Percentiles rank a stretch among this genome's conserved stretches.
Evolutionary conservation across 2,113 vertebrate species (phyloP).

Genomic region (Garra rufa): DNA sequence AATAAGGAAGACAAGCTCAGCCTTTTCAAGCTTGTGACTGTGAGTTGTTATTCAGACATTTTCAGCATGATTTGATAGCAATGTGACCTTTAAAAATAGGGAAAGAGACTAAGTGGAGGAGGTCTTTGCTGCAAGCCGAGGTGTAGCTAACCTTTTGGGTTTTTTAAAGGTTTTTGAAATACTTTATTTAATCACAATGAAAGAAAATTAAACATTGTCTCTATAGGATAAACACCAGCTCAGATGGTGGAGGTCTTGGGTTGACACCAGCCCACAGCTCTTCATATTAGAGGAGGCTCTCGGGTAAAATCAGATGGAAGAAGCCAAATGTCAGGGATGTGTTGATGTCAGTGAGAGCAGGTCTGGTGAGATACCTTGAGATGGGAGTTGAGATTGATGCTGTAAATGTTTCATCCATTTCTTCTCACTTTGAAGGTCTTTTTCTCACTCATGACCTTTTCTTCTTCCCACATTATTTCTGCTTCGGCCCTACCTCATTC

Average conservation of each 20-base stretch:
- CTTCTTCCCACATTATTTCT: background rate
- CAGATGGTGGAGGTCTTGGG: background rate
- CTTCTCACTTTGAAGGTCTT: background rate
- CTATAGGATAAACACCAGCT: background rate
- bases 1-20: background rate
- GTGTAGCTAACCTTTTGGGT: constrained; percentile 6
- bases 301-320: background rate
- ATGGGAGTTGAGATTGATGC: background rate
- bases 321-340: background rate
- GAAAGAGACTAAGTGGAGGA: background rate
- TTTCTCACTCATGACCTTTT: background rate
- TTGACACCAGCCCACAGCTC: background rate
- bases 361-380: background rate
- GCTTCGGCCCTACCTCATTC: background rate
- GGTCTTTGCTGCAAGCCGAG: background rate
- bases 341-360: background rate
- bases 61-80: background rate
- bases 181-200: background rate
- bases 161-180: background rate
- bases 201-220: background rate
- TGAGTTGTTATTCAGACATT: background rate
- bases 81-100: constrained; percentile 14
- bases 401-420: background rate
- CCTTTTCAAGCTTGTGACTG: background rate
- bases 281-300: background rate